Conservation (phyloP, 2,797 vertebrate genomes). For the Astyanax mexicanus region DNA sequence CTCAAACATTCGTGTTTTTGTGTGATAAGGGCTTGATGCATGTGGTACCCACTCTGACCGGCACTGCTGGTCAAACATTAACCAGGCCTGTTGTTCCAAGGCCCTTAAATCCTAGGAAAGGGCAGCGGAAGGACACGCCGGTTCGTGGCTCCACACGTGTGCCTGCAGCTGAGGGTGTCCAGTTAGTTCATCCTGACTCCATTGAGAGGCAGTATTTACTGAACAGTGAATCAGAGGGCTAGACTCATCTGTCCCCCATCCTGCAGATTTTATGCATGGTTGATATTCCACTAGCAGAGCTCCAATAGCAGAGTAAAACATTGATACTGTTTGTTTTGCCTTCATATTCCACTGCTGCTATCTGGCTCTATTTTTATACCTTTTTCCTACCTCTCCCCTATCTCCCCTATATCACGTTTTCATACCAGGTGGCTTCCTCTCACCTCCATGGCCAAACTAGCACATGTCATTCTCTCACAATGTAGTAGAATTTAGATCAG, state of each 20-base stretch:
- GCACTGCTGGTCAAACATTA: slow-evolving; percentile 76
- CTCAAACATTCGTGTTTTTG: slow-evolving; percentile 71
- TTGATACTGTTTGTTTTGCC: slow-evolving; percentile 7
- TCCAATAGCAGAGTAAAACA: not conserved
- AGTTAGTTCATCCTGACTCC: slow-evolving; percentile 34
- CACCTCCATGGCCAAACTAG: slow-evolving; percentile 27
- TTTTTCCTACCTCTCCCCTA: slow-evolving; percentile 7
- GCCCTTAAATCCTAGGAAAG: slow-evolving; percentile 71
- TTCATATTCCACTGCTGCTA: not conserved
- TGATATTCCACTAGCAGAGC: not conserved
- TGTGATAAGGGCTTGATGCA: slow-evolving; percentile 78
- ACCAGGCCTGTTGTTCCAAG: slow-evolving; percentile 72
- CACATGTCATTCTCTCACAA: slow-evolving; percentile 46
- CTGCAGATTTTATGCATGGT: slow-evolving; percentile 3
- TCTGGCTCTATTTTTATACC: slow-evolving; percentile 23
- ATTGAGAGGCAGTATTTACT: slow-evolving; percentile 10
- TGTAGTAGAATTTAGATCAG: too few relatives aligned
- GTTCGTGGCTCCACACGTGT: slow-evolving; percentile 28
- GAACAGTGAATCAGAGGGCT: slow-evolving; percentile 13
- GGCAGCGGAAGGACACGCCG: slow-evolving; percentile 30
- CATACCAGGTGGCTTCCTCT: slow-evolving; percentile 49
- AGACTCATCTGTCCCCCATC: not conserved
- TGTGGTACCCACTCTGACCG: slow-evolving; percentile 73
- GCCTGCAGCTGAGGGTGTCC: not conserved
- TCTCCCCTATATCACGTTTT: not conserved